A percentile compares a stretch with the other conserved stretches of the same genome.
Conservation (phyloP, 2,113 vertebrate species). For the Motacilla tschutschensis region DNA sequence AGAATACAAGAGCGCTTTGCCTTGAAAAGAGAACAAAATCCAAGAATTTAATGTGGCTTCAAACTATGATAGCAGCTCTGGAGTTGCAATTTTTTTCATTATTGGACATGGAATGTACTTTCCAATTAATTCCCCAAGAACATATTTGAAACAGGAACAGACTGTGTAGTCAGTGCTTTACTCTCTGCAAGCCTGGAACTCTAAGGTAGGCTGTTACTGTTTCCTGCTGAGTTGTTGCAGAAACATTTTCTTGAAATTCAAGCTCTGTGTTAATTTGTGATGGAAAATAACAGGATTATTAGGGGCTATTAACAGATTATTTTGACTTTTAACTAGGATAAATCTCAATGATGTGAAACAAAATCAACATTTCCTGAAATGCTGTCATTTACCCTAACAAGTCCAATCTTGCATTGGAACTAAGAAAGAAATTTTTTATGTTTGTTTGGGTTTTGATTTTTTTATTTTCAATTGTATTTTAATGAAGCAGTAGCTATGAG, state of each 20-base stretch:
- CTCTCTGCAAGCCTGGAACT: not conserved
- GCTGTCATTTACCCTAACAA: not conserved
- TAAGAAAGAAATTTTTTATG: not conserved
- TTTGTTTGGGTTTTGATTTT: not conserved
- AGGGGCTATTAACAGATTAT: not conserved
- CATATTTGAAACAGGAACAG: not conserved
- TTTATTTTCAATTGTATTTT: not conserved
- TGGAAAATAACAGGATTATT: constrained; percentile 28
- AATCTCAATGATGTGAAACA: not conserved
- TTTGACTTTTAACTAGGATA: not conserved
- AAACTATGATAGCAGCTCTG: not conserved
- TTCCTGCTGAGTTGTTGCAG: constrained; percentile 25
- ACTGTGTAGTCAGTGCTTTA: not conserved
- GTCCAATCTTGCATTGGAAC: not conserved
- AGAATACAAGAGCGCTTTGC: not conserved
- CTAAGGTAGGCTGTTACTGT: not conserved
- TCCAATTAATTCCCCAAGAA: not conserved
- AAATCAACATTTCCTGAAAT: not conserved
- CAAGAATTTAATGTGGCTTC: not conserved
- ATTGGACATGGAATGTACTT: not conserved
- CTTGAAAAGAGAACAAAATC: not conserved
- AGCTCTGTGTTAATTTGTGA: not conserved
- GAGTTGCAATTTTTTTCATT: not conserved
- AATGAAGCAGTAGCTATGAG: not conserved
- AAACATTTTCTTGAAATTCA: constrained; percentile 30